Base-by-base conservation (phyloP, 2,888 invertebrate species). In the Argynnis bischoffii region DNA sequence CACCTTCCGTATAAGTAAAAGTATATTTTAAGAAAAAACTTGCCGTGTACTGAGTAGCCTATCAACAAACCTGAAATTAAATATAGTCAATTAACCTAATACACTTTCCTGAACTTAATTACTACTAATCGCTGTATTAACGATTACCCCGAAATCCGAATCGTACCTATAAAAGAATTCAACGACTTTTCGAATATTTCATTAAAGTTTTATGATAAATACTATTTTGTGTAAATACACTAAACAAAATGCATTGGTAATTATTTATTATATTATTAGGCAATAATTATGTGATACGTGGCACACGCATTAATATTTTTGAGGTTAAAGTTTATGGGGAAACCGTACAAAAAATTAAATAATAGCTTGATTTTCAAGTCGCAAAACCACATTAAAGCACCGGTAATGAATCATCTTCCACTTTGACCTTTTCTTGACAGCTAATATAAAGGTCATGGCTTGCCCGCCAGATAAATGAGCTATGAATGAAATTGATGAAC, bases 391-490 rank as follows among this genome's bases (percentile, higher is more conserved):
- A 46, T 57, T 57, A 47, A 57, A 55, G 54, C 55, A 53, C 16
- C 54, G 59, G 54, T 65, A 64, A 69, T 69, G 65, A 65, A 67
- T 70, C 60, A 67, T 64, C 61, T 54, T 67, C 64, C 46, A 67
- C 18, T 53, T 47, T 64, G 53, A 71, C 71, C 71, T 69, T 64
- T 41, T 69, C 18, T 57, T 54, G 69, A 64, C 67, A 66, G 69
- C 54, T 61, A 48, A 69, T 57, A 60, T 50, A 71, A 67, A 71
- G 71, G 67, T 71, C 71, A 69, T 47, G 69, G 66, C 61, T 55
- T 47, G 35, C 64, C 16, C 57, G 48, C 53, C n/a, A 48, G 31
- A 64, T 56, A 66, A 56, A 64, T 60, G 67, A 63, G 64, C 60
- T 51, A 50, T 60, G 55, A 54, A 67, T 67, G 55, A 67, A 53